phyloP scores from a whole-genome alignment of 2,797 vertebrate species.

The Chaetodon trifasciatus region DNA sequence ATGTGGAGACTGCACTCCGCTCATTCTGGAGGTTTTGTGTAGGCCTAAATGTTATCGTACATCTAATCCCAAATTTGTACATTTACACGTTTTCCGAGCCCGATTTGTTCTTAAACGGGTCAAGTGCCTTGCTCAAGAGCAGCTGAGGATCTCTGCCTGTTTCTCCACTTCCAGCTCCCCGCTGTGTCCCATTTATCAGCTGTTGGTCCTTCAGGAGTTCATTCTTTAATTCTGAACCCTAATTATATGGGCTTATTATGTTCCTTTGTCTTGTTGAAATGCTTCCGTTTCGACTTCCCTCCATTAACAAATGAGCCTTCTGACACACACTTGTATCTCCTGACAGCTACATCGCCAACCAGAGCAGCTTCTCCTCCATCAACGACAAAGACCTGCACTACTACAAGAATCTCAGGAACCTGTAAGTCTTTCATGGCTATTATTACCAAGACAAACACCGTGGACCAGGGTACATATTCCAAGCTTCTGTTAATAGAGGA shows the following conservation, averaged over 20 bases:
- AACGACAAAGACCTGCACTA: conserved; percentile 93
- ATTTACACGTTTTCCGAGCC: conserved; percentile 18
- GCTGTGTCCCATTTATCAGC: conserved; percentile 23
- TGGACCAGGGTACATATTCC: not conserved
- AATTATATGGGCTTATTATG: conserved; percentile 41
- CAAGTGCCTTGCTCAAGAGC: conserved; percentile 50
- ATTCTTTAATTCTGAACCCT: conserved; percentile 29
- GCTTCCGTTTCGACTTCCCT: conserved; percentile 39
- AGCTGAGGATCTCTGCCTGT: conserved; percentile 24
- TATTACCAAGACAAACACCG: not conserved
- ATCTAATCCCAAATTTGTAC: conserved; percentile 29
- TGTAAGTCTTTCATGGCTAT: conserved; percentile 88
- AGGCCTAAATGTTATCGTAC: conserved; percentile 26
- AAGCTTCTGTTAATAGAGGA: not conserved
- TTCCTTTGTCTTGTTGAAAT: conserved; percentile 45
- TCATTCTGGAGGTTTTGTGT: conserved; percentile 26
- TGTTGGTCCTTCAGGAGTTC: not conserved
- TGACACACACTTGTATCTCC: conserved; percentile 70
- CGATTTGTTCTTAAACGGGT: conserved; percentile 27
- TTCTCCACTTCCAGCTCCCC: conserved; percentile 3
- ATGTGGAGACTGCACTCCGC: not conserved
- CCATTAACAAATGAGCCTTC: conserved; percentile 59
- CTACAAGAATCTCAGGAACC: conserved; percentile 94
- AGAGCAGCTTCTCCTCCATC: conserved; percentile 93
- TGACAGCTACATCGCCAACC: conserved; percentile 95